Base-by-base conservation (phyloP, 2,113 vertebrate genomes). In the Myrmophylax atrothorax region DNA sequence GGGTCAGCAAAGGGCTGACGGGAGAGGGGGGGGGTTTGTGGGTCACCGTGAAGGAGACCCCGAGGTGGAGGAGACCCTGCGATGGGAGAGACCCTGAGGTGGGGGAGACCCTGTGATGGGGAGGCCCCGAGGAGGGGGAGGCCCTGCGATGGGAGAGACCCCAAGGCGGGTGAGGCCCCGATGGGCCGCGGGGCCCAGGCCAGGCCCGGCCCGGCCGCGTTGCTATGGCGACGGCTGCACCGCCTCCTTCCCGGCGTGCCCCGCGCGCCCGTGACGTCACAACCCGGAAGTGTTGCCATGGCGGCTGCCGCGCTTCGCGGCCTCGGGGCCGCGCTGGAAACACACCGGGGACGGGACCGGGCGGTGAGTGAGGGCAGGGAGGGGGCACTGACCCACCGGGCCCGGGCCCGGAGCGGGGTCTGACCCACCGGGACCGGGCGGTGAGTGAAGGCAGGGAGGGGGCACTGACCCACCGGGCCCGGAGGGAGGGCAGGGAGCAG, bases 321-420 rank as follows among this genome's bases (percentile, higher is more conserved):
- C 16, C 87, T 99, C 37, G 98, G 98, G 12, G 93, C 97, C 6
- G 75, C 97, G 35, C 95, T 99, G 89, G 99, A 99, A 96, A 98
- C 98, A 0, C 98, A 99, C 96, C 97, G 99, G 92, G 99, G 99
- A 31, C 98, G 99, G 62, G 99, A 99, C 94, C 98, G 99, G 96
- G 96, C 98, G 97, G 99, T 99, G 97, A 99, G 99, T 98, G 85
- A 19, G 23, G 52, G 53, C 13, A 11, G 12, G 22, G 22, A 13
- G 2, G 50, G 24, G 49, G 26, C 5, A 16, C 18, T 37, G 77
- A 12, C 3, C 19, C 38, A 0, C 25, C 35, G 28, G 58, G 44
- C 26, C 56, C 28, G 56, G 20, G 55, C 26, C 10, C 33, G 6
- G 55, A 37, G 15, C 23, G 20, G 49, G 25, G 49, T n/a, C 9